Percentiles rank a stretch among this genome's conserved stretches.
Evolutionary conservation across 2,888 invertebrate genomes (phyloP).

Genomic region (Pristionchus entomophagus): DNA sequence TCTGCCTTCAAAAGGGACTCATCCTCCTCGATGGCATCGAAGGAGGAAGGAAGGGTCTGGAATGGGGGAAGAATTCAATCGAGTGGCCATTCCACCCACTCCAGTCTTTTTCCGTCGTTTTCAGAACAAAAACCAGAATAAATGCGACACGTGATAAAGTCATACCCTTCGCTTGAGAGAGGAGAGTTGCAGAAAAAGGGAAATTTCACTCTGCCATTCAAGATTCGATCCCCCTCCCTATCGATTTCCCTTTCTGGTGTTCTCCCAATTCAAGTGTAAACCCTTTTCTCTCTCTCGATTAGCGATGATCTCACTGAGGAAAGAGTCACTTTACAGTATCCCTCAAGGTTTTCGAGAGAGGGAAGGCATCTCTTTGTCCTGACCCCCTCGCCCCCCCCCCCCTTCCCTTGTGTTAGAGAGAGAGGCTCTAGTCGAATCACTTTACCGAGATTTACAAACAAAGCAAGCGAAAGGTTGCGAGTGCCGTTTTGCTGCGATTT

Average conservation of each 20-base stretch:
- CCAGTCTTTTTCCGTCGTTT: neutral
- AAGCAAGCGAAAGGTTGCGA: slow-evolving; percentile 12
- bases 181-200: neutral
- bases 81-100: too few species aligned
- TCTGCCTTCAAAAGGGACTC: neutral
- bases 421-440: neutral
- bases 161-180: neutral
- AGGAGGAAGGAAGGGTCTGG: neutral
- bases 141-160: neutral
- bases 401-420: neutral
- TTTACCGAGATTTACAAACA: slow-evolving; percentile 38
- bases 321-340: slow-evolving; percentile 10
- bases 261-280: slow-evolving; percentile 29
- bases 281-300: slow-evolving; percentile 16
- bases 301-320: neutral
- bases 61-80: neutral
- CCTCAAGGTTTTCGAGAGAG: slow-evolving; percentile 10
- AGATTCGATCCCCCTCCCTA: slow-evolving; percentile 5
- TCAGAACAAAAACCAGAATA: neutral
- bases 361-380: neutral
- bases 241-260: slow-evolving; percentile 24
- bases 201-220: neutral
- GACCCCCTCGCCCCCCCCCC: neutral
- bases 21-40: neutral
- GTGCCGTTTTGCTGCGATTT: slow-evolving; percentile 19